Evolutionary conservation across 2,888 invertebrate species (phyloP), one percentile per base, ranked within the genome.

Genomic region (Camptogramma bilineatum): DNA sequence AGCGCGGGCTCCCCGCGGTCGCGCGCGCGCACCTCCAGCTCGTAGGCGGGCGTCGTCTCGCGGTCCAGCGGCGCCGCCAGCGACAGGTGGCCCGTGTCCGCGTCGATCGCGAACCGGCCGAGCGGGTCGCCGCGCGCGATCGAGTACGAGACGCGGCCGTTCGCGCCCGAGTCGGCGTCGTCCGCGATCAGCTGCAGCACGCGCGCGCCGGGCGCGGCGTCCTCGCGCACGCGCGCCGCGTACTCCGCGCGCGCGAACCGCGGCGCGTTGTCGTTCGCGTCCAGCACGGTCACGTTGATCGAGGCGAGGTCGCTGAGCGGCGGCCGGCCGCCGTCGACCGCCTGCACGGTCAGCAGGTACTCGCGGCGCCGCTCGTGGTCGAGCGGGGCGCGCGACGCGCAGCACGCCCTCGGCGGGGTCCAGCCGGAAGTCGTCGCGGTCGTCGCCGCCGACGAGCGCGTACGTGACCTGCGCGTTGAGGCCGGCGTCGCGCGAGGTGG

Each of bases 381-480:
- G 55, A 99, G 91, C 68, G 95, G n/a, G 95, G 60, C 97, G 96
- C 48, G 96, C 95, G 16, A 98, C 95, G 55, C 94, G 94, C 54
- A 99, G 94, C 7, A 96, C 95, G 44, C 98, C 98, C 52, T 95
- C 94, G 70, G 94, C 94, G 13, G 95, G 94, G 82, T 97, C 94
- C 56, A 98, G 95, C 48, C 94, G 86, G 87, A 98, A 98, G 85
- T 97, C 97, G 73, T 96, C 96, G 78, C 97, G 97, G 78, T 97
- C 97, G 83, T 98, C 98, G 52, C 98, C 98, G 24, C 96, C 97
- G 28, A 97, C 95, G 62, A 98, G 96, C 16, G 96, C 96, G 85
- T 98, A 98, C 66, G 95, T 95, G 56, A 99, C 97, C 84, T 98
- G 97, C 0, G 99, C 99, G 91, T 99, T 99, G 69, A 98, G 94